Percentiles rank a stretch among this genome's conserved stretches.
Evolutionary conservation across 2,888 invertebrate species (phyloP).

Genomic region (Plebejus argus): DNA sequence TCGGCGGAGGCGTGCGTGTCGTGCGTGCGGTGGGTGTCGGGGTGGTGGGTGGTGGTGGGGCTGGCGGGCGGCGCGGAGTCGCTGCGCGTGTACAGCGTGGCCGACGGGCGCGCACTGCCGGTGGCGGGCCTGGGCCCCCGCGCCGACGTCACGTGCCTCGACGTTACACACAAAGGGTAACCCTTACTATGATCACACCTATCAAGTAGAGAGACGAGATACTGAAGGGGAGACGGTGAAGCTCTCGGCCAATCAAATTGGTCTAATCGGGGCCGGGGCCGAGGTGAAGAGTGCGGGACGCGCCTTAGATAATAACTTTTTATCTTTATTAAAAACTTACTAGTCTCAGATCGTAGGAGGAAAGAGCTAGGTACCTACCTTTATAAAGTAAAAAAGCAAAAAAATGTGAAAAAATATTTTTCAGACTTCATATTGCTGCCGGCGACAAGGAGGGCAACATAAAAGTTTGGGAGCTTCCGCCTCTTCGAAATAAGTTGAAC

Average conservation of each 20-base stretch:
- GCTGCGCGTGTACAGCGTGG: constrained; percentile 54
- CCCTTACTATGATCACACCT: constrained; percentile 34
- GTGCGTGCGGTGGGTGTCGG: constrained; percentile 60
- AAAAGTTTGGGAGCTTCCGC: constrained; percentile 62
- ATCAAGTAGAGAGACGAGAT: no score
- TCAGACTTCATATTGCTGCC: constrained; percentile 59
- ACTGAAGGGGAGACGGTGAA: no score
- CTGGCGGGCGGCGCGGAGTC: constrained; percentile 45
- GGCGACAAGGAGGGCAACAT: constrained; percentile 55
- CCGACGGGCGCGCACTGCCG: constrained; percentile 50
- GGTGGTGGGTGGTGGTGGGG: constrained; percentile 56
- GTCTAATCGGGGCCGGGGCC: no score
- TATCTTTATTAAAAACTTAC: no score
- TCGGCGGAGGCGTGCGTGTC: constrained; percentile 56
- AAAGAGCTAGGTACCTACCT: no score
- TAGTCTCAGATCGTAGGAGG: no score
- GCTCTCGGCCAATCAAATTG: no score
- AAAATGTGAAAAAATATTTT: background rate
- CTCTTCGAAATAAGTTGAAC: constrained; percentile 52
- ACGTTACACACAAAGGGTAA: constrained; percentile 58
- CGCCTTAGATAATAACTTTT: no score
- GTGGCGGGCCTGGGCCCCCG: constrained; percentile 52
- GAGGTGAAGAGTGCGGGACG: no score
- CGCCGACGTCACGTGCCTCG: constrained; percentile 50
- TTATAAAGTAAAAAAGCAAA: background rate